These are phyloP conservation scores for Selene dorsalis DNA, from an alignment of 2,797 vertebrate genomes.

Conservation along the genomic window DNA sequence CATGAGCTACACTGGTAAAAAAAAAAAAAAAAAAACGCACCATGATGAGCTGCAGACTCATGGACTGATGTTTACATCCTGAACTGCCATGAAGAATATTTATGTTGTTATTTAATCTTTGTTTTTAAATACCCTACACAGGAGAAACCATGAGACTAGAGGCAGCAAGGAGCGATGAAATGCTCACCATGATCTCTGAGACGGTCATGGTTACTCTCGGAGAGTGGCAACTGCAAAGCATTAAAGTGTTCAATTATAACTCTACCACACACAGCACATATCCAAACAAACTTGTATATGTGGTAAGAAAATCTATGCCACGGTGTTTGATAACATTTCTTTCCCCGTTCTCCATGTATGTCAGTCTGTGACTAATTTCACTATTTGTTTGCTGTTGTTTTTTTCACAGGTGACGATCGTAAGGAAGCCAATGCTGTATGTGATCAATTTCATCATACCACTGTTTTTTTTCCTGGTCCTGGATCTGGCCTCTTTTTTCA, in stretches of 20 bases:
- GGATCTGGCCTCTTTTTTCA: conserved; percentile 84
- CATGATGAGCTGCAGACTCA: neutral
- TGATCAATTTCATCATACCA: conserved; percentile 85
- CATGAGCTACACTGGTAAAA: conserved; percentile 17
- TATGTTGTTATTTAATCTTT: neutral
- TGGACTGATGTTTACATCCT: neutral
- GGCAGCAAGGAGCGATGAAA: rapidly evolving
- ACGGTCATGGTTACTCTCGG: conserved; percentile 56
- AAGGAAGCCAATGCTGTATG: conserved; percentile 72
- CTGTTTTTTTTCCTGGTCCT: conserved; percentile 81
- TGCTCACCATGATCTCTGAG: rapidly evolving
- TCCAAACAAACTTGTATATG: conserved; percentile 12
- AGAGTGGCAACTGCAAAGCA: conserved; percentile 64
- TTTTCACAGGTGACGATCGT: conserved; percentile 46
- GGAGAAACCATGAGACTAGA: neutral
- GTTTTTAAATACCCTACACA: neutral
- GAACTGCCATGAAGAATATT: too few relatives aligned
- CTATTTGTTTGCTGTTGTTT: neutral
- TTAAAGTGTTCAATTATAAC: rapidly evolving
- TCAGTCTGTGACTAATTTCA: neutral
- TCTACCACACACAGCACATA: rapidly evolving
- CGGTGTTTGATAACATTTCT: rapidly evolving
- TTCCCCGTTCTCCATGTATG: rapidly evolving
- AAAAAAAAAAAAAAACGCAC: too few relatives aligned
- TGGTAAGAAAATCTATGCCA: conserved; percentile 16